Base-by-base conservation (phyloP, 1,140 invertebrate species). In the Akabosia matsudoensis region DNA sequence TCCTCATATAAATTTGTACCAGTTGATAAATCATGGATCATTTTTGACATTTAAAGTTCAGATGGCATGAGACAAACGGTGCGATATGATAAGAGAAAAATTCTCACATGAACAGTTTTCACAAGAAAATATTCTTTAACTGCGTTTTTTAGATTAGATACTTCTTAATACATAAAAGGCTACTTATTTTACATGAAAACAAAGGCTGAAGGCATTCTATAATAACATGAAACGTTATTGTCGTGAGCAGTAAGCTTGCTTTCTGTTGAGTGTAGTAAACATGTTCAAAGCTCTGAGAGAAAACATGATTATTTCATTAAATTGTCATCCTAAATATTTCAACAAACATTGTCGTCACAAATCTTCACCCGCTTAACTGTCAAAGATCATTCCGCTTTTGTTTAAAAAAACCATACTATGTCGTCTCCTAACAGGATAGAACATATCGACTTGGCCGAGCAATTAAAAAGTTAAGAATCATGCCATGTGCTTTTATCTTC, bases 231-330 rank as follows among this genome's bases (percentile, higher is more conserved):
- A n/a, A n/a, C n/a, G n/a, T n/a, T n/a, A n/a, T n/a, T n/a, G n/a
- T n/a, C n/a, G n/a, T n/a, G 37, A 45, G 37, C 37, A 45, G 37
- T 18, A 45, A 45, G n/a, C 37, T 45, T 18, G 37, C n/a, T n/a
- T n/a, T n/a, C n/a, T n/a, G n/a, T n/a, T n/a, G 37, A 45, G 18
- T 45, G 37, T n/a, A n/a, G n/a, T n/a, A 45, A 45, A 45, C 7
- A 45, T 10, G 7, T 45, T 45, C 37, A 7, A 10, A 18, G 37
- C 18, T 10, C 18, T 18, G 7, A 45, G 7, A 45, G 7, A 56
- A 56, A 56, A 56, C 54, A 56, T 22, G 54, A 56, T 56, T 16
- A 24, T 56, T 56, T 56, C 54, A 56, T 56, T 56, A 56, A 56
- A n/a, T 13, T 56, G 10, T 22, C 54, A 56, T 3, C 18, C 4